Percentiles rank a stretch among this genome's conserved stretches.
These are phyloP conservation scores for Dasypus novemcinctus DNA, from an alignment of 2,113 vertebrate species.

Conservation along the genomic window DNA sequence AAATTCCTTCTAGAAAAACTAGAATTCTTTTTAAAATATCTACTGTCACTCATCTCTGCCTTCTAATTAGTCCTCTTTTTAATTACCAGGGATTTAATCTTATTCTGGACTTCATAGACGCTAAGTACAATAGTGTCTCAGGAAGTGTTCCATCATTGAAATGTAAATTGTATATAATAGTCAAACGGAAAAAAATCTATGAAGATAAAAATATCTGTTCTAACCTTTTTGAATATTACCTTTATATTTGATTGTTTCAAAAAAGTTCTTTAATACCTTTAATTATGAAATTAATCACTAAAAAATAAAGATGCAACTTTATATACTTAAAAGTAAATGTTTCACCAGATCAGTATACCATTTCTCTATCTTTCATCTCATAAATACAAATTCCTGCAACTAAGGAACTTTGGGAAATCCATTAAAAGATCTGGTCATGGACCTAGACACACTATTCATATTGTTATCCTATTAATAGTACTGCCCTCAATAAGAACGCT, in stretches of 20 bases:
- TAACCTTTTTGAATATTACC: not conserved
- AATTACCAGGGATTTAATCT: not conserved
- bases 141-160: not conserved
- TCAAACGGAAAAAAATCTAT: not conserved
- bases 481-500: not conserved
- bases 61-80: slow-evolving; percentile 6
- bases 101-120: not conserved
- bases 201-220: not conserved
- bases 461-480: not conserved
- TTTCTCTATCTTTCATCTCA: not conserved
- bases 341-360: not conserved
- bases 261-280: not conserved
- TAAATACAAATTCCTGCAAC: not conserved
- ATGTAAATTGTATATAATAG: not conserved
- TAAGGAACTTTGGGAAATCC: slow-evolving; percentile 11
- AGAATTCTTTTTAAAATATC: not conserved
- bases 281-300: not conserved
- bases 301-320: slow-evolving; percentile 23
- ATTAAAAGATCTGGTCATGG: not conserved
- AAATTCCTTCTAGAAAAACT: not conserved
- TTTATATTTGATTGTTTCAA: not conserved
- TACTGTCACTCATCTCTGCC: not conserved
- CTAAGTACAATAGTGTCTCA: not conserved
- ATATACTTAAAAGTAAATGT: not conserved
- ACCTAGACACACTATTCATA: not conserved